Evolutionary conservation across 2,888 invertebrate species (phyloP).

Genomic region (Callinectes sapidus): DNA sequence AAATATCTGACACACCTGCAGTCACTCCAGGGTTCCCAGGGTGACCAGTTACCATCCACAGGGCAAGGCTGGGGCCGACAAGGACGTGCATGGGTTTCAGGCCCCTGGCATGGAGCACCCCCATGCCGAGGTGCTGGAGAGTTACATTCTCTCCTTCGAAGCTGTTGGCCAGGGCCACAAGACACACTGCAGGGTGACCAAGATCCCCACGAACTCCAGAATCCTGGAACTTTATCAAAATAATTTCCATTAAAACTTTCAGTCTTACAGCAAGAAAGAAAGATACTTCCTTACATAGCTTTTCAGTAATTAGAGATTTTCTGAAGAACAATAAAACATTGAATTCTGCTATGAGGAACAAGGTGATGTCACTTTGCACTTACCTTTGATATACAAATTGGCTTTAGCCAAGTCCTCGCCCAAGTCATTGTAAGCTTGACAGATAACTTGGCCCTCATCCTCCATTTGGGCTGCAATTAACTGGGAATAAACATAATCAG

Average conservation of each 20-base stretch:
- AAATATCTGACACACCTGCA: slow-evolving; percentile 74
- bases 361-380: neutral
- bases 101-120: slow-evolving; percentile 76
- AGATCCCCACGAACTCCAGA: slow-evolving; percentile 76
- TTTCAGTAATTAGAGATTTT: too few species aligned
- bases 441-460: slow-evolving; percentile 67
- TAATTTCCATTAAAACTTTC: neutral
- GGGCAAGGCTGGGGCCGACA: slow-evolving; percentile 64
- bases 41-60: slow-evolving; percentile 75
- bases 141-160: slow-evolving; percentile 75
- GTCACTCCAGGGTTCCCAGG: slow-evolving; percentile 77
- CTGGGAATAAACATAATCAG: slow-evolving; percentile 22
- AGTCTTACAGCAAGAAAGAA: too few species aligned
- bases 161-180: slow-evolving; percentile 75
- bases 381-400: slow-evolving; percentile 73
- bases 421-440: slow-evolving; percentile 67
- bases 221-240: slow-evolving; percentile 74
- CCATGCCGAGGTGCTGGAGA: slow-evolving; percentile 76
- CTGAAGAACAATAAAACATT: neutral
- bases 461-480: slow-evolving; percentile 62
- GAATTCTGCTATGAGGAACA: neutral
- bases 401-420: slow-evolving; percentile 69
- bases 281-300: neutral
- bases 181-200: slow-evolving; percentile 76
- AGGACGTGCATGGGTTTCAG: slow-evolving; percentile 72